Evolutionary conservation across 2,797 vertebrate genomes (phyloP).

Genomic region (Stomatorhinus walkeri): DNA sequence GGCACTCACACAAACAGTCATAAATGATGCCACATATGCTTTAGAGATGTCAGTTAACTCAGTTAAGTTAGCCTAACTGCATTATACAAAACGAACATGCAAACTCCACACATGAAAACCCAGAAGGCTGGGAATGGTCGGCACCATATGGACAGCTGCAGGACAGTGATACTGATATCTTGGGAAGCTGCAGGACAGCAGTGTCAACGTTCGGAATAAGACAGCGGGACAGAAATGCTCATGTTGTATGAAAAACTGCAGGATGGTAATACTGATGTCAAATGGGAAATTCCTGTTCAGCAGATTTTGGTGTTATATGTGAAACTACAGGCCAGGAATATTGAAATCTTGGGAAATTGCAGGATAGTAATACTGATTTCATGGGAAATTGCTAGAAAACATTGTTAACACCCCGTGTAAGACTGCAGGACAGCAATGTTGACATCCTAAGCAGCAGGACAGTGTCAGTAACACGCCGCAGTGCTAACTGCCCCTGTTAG

Average conservation of each 20-base stretch:
- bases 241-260: neutral
- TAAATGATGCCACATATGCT: neutral
- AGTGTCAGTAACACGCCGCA: neutral
- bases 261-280: neutral
- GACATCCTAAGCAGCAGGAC: neutral
- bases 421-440: neutral
- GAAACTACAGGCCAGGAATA: neutral
- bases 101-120: neutral
- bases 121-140: neutral
- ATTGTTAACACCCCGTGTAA: neutral
- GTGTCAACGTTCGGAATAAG: neutral
- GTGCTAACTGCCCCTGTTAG: neutral
- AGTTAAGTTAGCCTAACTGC: neutral
- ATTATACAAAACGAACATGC: neutral
- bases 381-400: neutral
- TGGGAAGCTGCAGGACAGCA: neutral
- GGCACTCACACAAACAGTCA: neutral
- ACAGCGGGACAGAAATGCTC: neutral
- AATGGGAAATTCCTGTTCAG: neutral
- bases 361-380: neutral
- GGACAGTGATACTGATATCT: neutral
- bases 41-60: neutral
- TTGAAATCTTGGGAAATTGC: neutral
- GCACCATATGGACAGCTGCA: neutral
- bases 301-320: neutral